Percentiles rank a stretch among this genome's conserved stretches.
These are phyloP conservation scores for Sebastes steindachneri DNA, from an alignment of 2,797 vertebrate genomes.

Conservation along the genomic window DNA sequence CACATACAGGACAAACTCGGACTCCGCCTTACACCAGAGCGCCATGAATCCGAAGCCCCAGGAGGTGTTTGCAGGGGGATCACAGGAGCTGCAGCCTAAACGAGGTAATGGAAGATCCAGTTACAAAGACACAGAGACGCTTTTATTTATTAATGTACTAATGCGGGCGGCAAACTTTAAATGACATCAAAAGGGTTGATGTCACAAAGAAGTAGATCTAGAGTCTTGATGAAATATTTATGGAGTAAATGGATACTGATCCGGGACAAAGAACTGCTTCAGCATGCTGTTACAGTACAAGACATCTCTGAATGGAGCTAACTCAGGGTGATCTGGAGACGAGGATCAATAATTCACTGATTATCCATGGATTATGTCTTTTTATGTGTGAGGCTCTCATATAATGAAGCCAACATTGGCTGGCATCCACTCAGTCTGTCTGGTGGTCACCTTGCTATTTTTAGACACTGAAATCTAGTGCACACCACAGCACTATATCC, in stretches of 20 bases:
- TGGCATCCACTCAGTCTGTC: constrained; percentile 63
- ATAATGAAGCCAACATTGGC: constrained; percentile 55
- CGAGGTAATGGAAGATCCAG: constrained; percentile 84
- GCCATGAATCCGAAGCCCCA: constrained; percentile 92
- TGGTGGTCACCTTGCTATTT: constrained; percentile 74
- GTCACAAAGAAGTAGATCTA: constrained; percentile 17
- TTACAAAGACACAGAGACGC: constrained; percentile 40
- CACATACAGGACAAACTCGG: constrained; percentile 93
- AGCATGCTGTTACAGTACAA: not conserved
- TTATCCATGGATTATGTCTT: constrained; percentile 56
- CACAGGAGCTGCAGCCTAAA: constrained; percentile 95
- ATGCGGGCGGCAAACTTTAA: constrained; percentile 34
- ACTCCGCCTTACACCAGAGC: constrained; percentile 98
- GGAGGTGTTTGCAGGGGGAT: constrained; percentile 90
- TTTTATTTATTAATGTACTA: constrained; percentile 63
- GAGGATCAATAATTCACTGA: constrained; percentile 58
- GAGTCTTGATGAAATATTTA: constrained; percentile 56
- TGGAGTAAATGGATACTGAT: constrained; percentile 42
- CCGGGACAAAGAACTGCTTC: not conserved
- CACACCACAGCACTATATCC: constrained; percentile 40
- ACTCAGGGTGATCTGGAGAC: constrained; percentile 30
- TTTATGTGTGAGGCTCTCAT: constrained; percentile 44
- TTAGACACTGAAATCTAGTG: constrained; percentile 61
- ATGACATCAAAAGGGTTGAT: constrained; percentile 28
- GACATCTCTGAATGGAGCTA: constrained; percentile 43